Base-by-base conservation (phyloP, 2,888 invertebrate species). In the Xestia xanthographa region DNA sequence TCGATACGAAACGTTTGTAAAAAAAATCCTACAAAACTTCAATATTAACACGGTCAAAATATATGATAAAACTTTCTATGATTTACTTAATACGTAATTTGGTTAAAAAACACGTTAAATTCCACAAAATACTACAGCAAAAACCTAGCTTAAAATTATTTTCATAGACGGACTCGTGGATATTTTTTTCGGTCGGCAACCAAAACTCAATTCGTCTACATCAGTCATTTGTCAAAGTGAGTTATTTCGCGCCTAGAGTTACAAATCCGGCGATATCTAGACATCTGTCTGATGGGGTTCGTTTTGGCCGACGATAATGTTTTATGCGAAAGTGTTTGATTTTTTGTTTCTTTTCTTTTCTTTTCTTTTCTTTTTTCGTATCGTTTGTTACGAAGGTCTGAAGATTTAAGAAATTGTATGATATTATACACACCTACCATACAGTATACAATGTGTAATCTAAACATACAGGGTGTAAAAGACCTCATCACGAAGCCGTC, bases 141-240 rank as follows among this genome's bases (percentile, higher is more conserved):
- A 65, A 34, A n/a, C n/a, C 14, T 0, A 56, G 20, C 26, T 29
- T n/a, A 0, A 70, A 75, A 74, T 72, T 63, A 50, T 70, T 73
- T 38, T 43, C 3, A 22, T 72, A 80, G 75, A 60, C 48, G 66
- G 68, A 80, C 50, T 50, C 11, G 5, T 63, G 41, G 60, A 67
- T 77, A 74, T 87, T 86, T 89, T 79, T 87, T 88, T 86, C 80
- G 74, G 41, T 26, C 60, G n/a, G 73, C 81, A 80, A 77, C 85
- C 80, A 81, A 81, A 82, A 72, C 73, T 80, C 88, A 70, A 90
- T 88, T 86, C 75, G 80, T 90, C 87, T 85, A 79, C 83, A 83
- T 84, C 82, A 87, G 79, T 88, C 87, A 90, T 90, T 90, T 90
- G 90, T 90, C 90, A 90, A 86, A 88, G 86, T 87, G 90, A 89